These are phyloP conservation scores for Anthopleura xanthogrammica DNA, from an alignment of 92 coral and sea anemone species.

Conservation along the genomic window DNA sequence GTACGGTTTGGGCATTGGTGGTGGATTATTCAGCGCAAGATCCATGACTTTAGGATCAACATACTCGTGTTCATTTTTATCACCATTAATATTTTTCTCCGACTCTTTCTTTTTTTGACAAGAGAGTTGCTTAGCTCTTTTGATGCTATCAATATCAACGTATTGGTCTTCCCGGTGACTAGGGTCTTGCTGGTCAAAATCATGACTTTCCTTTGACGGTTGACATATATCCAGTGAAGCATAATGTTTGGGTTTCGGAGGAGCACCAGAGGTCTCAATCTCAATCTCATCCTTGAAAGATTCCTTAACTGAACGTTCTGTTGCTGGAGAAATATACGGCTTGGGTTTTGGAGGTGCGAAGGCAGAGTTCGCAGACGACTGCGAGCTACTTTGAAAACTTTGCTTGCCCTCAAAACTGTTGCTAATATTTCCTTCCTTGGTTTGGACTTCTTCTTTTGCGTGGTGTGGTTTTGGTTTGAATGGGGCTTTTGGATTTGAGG, in stretches of 20 bases:
- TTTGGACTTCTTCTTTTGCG: background rate
- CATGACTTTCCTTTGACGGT: background rate
- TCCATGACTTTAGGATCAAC: slow-evolving; percentile 5
- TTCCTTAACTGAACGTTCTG: background rate
- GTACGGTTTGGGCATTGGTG: slow-evolving; percentile 9
- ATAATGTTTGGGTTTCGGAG: background rate
- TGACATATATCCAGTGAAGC: background rate
- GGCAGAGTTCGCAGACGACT: slow-evolving; percentile 2
- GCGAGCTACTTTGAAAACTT: background rate
- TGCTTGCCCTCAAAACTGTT: background rate
- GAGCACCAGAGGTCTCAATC: background rate
- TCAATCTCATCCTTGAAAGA: background rate
- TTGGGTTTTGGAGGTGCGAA: slow-evolving; percentile 29
- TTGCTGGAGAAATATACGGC: background rate
- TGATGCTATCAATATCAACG: slow-evolving; percentile 13
- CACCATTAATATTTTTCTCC: background rate
- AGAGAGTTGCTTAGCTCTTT: background rate
- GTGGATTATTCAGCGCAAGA: background rate
- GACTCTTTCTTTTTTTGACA: background rate
- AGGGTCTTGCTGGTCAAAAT: background rate
- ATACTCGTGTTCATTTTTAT: background rate
- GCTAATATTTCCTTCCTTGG: background rate
- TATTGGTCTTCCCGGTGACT: background rate
- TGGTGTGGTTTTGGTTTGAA: slow-evolving; percentile 3
- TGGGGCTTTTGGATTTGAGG: background rate